Percentiles rank a stretch among this genome's conserved stretches.
phyloP scores from a whole-genome alignment of 2,888 invertebrate genomes.

The Platycnemis pennipes region DNA sequence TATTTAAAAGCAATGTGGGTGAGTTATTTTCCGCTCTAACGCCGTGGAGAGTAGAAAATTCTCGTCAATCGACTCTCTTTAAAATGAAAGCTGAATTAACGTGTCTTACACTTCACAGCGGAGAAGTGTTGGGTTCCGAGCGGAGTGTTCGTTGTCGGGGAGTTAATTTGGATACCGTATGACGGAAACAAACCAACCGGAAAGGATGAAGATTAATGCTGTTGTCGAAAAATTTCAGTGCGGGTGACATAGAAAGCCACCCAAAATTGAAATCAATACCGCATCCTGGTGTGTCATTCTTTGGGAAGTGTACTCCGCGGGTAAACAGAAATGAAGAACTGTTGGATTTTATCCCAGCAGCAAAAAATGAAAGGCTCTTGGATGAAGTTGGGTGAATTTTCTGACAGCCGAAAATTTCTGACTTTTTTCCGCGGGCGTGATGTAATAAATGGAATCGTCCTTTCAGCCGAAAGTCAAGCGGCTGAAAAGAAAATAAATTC shows the following conservation, averaged over 20 bases:
- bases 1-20: too few species aligned
- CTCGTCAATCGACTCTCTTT: neutral
- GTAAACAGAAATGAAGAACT: conserved; percentile 7
- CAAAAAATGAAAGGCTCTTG: neutral
- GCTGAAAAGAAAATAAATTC: neutral
- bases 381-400: neutral
- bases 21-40: too few species aligned
- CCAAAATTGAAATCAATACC: conserved; percentile 33
- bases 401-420: neutral
- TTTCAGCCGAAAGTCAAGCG: neutral
- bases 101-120: neutral
- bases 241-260: conserved; percentile 25
- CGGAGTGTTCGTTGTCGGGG: neutral
- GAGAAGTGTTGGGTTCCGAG: neutral
- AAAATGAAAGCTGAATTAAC: neutral
- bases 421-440: neutral
- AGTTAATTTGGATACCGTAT: conserved; percentile 29
- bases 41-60: too few species aligned
- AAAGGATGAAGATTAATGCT: conserved; percentile 45
- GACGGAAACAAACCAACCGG: neutral
- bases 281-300: neutral
- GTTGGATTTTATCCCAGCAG: neutral
- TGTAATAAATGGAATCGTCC: neutral
- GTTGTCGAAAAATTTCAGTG: conserved; percentile 33
- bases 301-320: neutral